Evolutionary conservation across 1,140 invertebrate species (phyloP).

Genomic region (Meloidogyne exigua): DNA sequence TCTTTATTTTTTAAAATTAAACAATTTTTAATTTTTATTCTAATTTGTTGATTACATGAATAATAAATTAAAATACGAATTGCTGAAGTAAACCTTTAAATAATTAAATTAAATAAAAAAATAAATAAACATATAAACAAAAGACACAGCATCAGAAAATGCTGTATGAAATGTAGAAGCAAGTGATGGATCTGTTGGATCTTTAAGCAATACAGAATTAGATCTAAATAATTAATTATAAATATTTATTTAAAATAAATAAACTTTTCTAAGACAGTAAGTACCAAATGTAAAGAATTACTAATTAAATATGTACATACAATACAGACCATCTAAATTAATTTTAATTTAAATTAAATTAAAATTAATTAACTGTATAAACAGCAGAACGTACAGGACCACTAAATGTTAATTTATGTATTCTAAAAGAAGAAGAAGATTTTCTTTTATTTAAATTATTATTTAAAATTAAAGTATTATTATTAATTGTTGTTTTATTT

Average conservation of each 20-base stretch:
- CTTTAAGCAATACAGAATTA: constrained; percentile 43
- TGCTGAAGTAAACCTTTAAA: constrained; percentile 56
- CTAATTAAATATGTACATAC: constrained; percentile 47
- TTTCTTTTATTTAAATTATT: constrained; percentile 6
- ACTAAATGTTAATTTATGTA: constrained; percentile 19
- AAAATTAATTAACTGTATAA: constrained; percentile 10
- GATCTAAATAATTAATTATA: constrained; percentile 34
- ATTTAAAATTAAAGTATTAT: background rate
- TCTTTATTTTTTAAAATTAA: constrained; percentile 5
- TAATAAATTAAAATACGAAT: constrained; percentile 57
- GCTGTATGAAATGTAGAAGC: constrained; percentile 59
- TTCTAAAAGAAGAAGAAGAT: constrained; percentile 9
- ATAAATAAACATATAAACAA: constrained; percentile 20
- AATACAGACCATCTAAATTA: constrained; percentile 27
- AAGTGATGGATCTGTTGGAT: constrained; percentile 47
- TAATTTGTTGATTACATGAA: constrained; percentile 51
- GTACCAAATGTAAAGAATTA: constrained; percentile 49
- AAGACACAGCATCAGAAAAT: constrained; percentile 53
- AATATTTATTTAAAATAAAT: background rate
- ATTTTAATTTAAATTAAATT: background rate
- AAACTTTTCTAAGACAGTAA: constrained; percentile 54
- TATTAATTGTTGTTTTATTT: background rate
- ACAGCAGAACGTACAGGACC: constrained; percentile 18
- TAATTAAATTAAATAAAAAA: background rate
- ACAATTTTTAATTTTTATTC: constrained; percentile 33